Conservation (phyloP, 1,140 invertebrate species). For the Drosophila orena region DNA sequence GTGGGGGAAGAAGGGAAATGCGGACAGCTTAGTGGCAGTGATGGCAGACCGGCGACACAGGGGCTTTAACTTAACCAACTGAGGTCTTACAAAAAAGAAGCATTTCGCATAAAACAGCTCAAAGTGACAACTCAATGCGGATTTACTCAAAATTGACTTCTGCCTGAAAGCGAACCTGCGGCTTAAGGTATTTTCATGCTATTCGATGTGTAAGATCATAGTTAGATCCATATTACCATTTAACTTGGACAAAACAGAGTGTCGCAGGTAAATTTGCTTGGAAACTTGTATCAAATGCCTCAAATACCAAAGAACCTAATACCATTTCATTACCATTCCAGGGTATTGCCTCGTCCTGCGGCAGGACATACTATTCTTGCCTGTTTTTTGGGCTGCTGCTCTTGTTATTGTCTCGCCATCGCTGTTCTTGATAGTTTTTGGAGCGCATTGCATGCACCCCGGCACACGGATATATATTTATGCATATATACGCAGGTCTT, state of each 20-base stretch:
- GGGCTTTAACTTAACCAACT: background rate
- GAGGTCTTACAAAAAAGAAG: background rate
- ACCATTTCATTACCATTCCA: background rate
- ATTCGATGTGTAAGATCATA: too few relatives aligned
- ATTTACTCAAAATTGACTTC: background rate
- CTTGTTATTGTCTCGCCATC: slow-evolving; percentile 24
- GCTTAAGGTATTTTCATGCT: too few relatives aligned
- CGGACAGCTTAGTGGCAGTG: slow-evolving; percentile 23
- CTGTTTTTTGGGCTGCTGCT: slow-evolving; percentile 5
- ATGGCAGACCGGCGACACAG: slow-evolving; percentile 11
- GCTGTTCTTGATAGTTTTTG: slow-evolving; percentile 44
- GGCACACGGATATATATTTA: background rate
- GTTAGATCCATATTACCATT: too few relatives aligned
- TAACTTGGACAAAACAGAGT: too few relatives aligned
- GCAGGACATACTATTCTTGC: background rate
- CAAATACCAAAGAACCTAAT: too few relatives aligned
- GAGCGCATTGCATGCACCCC: slow-evolving; percentile 23
- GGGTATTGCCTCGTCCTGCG: background rate
- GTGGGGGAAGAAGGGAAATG: background rate
- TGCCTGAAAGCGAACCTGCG: too few relatives aligned
- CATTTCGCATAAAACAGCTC: background rate
- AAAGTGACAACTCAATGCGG: background rate
- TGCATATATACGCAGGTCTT: slow-evolving; percentile 1
- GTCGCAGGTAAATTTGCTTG: too few relatives aligned
- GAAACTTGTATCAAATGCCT: too few relatives aligned